Evolutionary conservation across 2,113 vertebrate genomes (phyloP), one percentile per base, ranked within the genome.

Genomic region (Cottus gobio): DNA sequence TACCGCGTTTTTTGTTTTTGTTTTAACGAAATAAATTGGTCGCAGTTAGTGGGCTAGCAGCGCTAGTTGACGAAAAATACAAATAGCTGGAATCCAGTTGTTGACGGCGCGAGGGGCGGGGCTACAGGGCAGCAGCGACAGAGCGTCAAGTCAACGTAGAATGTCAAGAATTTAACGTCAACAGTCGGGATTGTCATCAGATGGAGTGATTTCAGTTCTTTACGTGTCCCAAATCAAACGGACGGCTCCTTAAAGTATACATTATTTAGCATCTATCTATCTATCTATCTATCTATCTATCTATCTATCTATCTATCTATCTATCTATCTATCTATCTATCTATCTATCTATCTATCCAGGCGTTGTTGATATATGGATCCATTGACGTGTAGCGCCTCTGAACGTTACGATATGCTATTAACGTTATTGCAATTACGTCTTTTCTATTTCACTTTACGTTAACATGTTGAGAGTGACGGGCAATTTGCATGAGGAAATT

Each of bases 1-100:
- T 13, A 16, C 9, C 7, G 46, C 6, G 48, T 69, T 65, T 54
- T 78, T 34, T 9, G 39, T 12, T 44, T 44, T 44, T 15, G 42
- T 8, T 44, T 44, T 44, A 44, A 34, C 26, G 30, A 65, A 26
- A 31, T 36, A 52, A 77, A 42, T 30, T 60, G 75, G 60, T 39
- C 80, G 66, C 78, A 74, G 81, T 56, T 89, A 80, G 78, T 80
- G 26, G 37, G 75, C 84, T 86, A 90, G 78, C 85, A 42, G 30
- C 48, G 85, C 87, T 88, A 86, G 79, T 66, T 75, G 72, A 30
- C 37, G 79, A 89, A 89, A 48, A 90, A 86, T 79, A 86, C 87
- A 88, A 85, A 87, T 86, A 80, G 78, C 89, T 89, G 63, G 76
- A 64, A 83, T 90, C 89, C 89, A 89, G 91, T 92, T 92, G 92